Conservation (phyloP, 1,140 invertebrate genomes). For the Eupristina koningsbergeri region DNA sequence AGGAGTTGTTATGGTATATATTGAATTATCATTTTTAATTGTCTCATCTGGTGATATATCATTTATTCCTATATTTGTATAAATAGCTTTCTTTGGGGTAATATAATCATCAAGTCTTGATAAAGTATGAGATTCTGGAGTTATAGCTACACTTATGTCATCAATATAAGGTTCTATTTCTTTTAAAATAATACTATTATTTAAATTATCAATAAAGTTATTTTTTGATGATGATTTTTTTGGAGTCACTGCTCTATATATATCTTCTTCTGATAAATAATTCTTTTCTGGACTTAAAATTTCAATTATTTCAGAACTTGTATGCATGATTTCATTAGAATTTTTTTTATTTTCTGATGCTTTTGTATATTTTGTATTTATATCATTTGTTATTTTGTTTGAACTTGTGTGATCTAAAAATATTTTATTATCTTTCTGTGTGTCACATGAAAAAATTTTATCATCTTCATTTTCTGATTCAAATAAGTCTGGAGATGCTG, state of each 20-base stretch:
- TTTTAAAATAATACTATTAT: neutral
- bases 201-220: neutral
- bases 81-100: slow-evolving; percentile 2
- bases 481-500: slow-evolving; percentile 57
- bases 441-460: neutral
- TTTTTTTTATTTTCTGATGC: neutral
- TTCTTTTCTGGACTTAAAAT: neutral
- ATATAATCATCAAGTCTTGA: neutral
- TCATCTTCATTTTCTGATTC: slow-evolving; percentile 48
- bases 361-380: slow-evolving; percentile 16
- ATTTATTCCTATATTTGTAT: neutral
- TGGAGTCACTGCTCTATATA: slow-evolving; percentile 28
- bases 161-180: neutral
- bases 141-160: neutral
- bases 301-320: neutral
- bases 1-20: slow-evolving; percentile 32
- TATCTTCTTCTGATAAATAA: neutral
- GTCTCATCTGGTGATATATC: neutral
- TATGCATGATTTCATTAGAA: neutral
- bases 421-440: neutral
- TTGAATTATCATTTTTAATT: slow-evolving; percentile 1
- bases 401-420: slow-evolving; percentile 41
- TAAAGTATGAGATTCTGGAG: neutral
- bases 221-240: neutral
- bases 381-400: slow-evolving; percentile 43